Evolutionary conservation across 2,888 invertebrate genomes (phyloP).

Genomic region (Lacanobia oleracea): DNA sequence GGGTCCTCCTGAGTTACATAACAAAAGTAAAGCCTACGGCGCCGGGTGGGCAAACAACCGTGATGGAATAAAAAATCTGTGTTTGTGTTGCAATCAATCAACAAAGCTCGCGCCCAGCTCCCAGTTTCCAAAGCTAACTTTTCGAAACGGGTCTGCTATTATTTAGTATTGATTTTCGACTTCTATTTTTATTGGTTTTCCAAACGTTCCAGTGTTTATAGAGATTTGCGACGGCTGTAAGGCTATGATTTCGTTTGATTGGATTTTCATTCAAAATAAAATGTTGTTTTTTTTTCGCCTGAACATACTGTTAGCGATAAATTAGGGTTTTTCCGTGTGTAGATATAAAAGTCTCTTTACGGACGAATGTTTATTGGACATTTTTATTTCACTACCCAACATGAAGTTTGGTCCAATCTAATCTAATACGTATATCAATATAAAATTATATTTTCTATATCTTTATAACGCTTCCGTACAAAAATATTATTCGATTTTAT

Average conservation of each 20-base stretch:
- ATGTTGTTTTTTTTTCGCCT: constrained; percentile 49
- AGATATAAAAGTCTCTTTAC: constrained; percentile 43
- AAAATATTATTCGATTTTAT: constrained; percentile 49
- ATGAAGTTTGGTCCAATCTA: constrained; percentile 57
- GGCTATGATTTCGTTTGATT: constrained; percentile 77
- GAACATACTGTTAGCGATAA: constrained; percentile 50
- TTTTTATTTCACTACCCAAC: constrained; percentile 61
- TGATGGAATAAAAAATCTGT: constrained; percentile 84
- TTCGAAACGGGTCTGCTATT: constrained; percentile 80
- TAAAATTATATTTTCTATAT: constrained; percentile 54
- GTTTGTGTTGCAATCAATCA: constrained; percentile 89
- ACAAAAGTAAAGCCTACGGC: constrained; percentile 73
- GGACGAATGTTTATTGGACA: constrained; percentile 38
- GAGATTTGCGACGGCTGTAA: constrained; percentile 80
- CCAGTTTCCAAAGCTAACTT: constrained; percentile 84
- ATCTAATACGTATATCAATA: constrained; percentile 50
- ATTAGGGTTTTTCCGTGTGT: constrained; percentile 46
- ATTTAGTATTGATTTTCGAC: constrained; percentile 86
- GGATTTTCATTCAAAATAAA: constrained; percentile 74
- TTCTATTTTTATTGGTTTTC: constrained; percentile 82
- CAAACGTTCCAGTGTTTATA: constrained; percentile 78
- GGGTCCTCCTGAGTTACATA: constrained; percentile 67
- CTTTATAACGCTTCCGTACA: constrained; percentile 41
- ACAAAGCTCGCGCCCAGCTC: constrained; percentile 81
- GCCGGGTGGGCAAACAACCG: constrained; percentile 77